Evolutionary conservation across 2,888 invertebrate species (phyloP), one percentile per base, ranked within the genome.

Genomic region (Scotopteryx bipunctaria): DNA sequence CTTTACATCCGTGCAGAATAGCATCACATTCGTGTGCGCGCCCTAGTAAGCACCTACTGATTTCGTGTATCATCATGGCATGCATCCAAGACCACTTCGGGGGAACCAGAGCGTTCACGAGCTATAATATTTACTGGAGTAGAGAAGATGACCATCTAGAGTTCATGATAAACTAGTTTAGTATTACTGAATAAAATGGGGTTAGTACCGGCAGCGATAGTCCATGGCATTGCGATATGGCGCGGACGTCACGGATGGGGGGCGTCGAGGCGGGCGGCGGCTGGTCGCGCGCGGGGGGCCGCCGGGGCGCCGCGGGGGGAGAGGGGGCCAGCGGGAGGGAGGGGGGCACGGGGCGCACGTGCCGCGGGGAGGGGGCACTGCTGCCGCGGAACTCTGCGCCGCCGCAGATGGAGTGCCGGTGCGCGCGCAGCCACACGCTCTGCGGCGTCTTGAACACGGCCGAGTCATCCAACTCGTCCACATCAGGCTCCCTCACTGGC

Each of bases 131-230:
- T 54, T 33, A 60, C 63, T 63, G 55, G 64, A 61, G 61, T 49
- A 57, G 51, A 58, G 61, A 67, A 64, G 63, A 60, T 62, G 71
- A 63, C 69, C 64, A 57, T 64, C 67, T 64, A 71, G 57, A 67
- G 69, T 62, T 16, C 76, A 73, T 73, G 76, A 74, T 70, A 73
- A 69, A 71, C 75, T 56, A 32, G 56, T 84, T 86, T 84, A 85
- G 83, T 85, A 83, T 76, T 81, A 86, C 74, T 84, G 83, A 86
- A 83, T 84, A 86, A 88, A 89, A 89, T 89, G 86, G 83, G 81
- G 91, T 91, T 91, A 91, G 89, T 92, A 92, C 92, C 92, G 91
- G 91, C 80, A 88, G 87, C 87, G 83, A 87, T 83, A 86, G 80
- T 88, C 89, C 88, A 84, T 88, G 87, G 89, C 86, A 85, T 86